Base-by-base conservation (phyloP, 2,888 invertebrate species). In the Aphelenchoides bicaudatus region DNA sequence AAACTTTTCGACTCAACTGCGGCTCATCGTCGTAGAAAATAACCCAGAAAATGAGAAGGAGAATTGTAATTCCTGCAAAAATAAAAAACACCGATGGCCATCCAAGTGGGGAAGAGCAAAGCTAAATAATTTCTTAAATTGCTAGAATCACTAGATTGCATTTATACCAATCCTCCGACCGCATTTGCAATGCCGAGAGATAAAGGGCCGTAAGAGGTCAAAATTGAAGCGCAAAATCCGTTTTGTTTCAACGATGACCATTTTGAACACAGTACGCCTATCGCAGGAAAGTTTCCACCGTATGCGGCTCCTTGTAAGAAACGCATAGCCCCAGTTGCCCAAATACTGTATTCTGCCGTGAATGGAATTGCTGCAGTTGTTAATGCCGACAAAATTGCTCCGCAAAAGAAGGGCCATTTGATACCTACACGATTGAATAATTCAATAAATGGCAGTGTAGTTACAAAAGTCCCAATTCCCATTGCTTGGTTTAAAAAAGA, bases 191-290 rank as follows among this genome's bases (percentile, higher is more conserved):
- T 21, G 10, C 27, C 54, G 3, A 55, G 25, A 2, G 54, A 54
- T 25, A 54, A 30, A 1, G 54, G 54, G 2, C 54, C 55, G 21
- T 46, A 54, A 16, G 54, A 54, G 1, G 28, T 54, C 13, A 25
- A 50, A 50, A 54, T 13, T 1, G 29, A 47, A 2, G 55, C n/a
- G 46, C 50, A 54, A 8, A 54, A 3, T 8, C 16, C 54, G 16
- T 28, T 21, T n/a, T 54, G 54, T 21, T 54, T 54, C n/a, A 54
- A n/a, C 1, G 54, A 54, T 27, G 56, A 59, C 56, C 56, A 56
- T 6, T 25, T 10, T n/a, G 56, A 13, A 3, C 28, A 27, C 19
- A 56, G 27, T 13, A 56, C 28, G n/a, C 27, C 56, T 16, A 56
- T 56, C 3, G 4, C 2, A 10, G 61, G 28, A 16, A 27, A 56